Conservation (phyloP, 2,888 invertebrate species). For the Tachina fera region DNA sequence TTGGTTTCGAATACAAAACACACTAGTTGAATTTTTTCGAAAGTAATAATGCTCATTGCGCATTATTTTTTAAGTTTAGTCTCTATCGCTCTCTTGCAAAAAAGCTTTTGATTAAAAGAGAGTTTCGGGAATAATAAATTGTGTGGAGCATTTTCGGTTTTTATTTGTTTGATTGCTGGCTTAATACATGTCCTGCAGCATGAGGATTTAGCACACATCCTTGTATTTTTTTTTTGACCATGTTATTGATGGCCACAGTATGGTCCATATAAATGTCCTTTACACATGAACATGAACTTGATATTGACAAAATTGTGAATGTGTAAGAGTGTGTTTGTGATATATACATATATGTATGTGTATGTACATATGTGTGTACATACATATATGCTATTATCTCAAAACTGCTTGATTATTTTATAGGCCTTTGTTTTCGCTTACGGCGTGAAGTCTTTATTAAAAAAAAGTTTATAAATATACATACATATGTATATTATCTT, state of each 20-base stretch:
- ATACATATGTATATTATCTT: neutral
- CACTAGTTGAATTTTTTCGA: slow-evolving; percentile 51
- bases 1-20: neutral
- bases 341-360: neutral
- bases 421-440: slow-evolving; percentile 12
- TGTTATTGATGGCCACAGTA: slow-evolving; percentile 54
- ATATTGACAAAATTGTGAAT: slow-evolving; percentile 54
- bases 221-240: slow-evolving; percentile 43
- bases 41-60: slow-evolving; percentile 24
- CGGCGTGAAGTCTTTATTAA: neutral
- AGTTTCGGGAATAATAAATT: neutral
- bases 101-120: slow-evolving; percentile 22
- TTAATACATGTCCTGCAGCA: slow-evolving; percentile 24
- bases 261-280: slow-evolving; percentile 26
- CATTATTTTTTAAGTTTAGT: neutral
- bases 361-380: neutral
- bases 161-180: slow-evolving; percentile 5
- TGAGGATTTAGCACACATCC: slow-evolving; percentile 54
- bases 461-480: neutral
- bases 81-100: slow-evolving; percentile 18
- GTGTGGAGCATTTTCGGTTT: neutral
- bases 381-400: slow-evolving; percentile 20
- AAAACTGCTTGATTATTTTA: slow-evolving; percentile 17
- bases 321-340: neutral
- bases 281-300: slow-evolving; percentile 66